A percentile compares a stretch with the other conserved stretches of the same genome.
These are phyloP conservation scores for Jordanella pulchra DNA, from an alignment of 2,797 vertebrate genomes.

Conservation along the genomic window DNA sequence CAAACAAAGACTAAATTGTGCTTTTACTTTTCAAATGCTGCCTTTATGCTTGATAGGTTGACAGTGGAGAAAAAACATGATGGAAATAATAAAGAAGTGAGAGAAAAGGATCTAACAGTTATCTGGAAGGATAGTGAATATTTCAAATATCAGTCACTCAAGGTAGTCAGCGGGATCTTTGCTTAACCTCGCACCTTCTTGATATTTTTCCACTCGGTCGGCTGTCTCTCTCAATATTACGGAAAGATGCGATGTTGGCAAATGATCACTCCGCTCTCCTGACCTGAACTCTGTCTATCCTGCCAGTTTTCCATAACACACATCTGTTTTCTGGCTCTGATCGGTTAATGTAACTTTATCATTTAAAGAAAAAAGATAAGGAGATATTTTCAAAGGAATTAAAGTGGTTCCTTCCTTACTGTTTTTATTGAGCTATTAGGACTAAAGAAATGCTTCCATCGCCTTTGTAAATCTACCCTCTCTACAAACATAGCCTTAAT, in stretches of 20 bases:
- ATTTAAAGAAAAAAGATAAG: slow-evolving; percentile 5
- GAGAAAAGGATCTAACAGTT: background rate
- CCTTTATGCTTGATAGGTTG: background rate
- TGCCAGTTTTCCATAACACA: slow-evolving; percentile 11
- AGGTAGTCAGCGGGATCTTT: background rate
- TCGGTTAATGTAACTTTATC: slow-evolving; percentile 13
- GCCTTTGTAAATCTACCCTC: background rate
- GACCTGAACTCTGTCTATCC: slow-evolving; percentile 21
- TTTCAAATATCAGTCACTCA: background rate
- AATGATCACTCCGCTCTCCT: slow-evolving; percentile 24
- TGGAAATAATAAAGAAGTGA: background rate
- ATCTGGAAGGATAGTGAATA: background rate
- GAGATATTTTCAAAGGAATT: background rate
- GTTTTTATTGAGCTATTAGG: background rate
- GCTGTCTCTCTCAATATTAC: slow-evolving; percentile 41
- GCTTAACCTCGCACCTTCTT: slow-evolving; percentile 18
- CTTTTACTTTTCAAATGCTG: background rate
- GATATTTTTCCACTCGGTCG: slow-evolving; percentile 21
- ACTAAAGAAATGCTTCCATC: background rate
- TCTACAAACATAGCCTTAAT: slow-evolving; percentile 2
- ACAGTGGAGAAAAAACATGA: background rate
- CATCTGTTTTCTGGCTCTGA: slow-evolving; percentile 10
- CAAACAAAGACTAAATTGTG: too few relatives aligned
- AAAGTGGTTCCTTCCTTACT: background rate
- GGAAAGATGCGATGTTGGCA: slow-evolving; percentile 40